A percentile compares a stretch with the other conserved stretches of the same genome.
Evolutionary conservation across 2,888 invertebrate genomes (phyloP).

Genomic region (Empis stercorea): DNA sequence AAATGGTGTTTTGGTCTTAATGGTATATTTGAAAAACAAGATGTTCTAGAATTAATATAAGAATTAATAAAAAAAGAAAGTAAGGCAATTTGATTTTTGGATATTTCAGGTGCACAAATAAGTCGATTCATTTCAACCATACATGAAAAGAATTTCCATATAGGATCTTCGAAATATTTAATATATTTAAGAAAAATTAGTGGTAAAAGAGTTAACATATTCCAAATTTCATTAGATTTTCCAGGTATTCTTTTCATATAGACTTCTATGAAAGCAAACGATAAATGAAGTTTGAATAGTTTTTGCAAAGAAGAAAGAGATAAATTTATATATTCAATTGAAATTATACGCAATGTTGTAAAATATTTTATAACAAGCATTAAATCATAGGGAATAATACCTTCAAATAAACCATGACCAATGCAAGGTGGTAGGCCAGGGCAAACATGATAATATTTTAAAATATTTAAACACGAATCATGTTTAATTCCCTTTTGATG

Average conservation of each 20-base stretch:
- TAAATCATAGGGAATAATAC: conserved; percentile 17
- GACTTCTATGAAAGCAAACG: conserved; percentile 3
- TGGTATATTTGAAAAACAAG: conserved; percentile 7
- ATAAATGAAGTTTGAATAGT: not conserved
- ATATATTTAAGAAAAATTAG: no score
- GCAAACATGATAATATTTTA: conserved; percentile 17
- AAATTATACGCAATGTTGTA: not conserved
- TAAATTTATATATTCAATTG: conserved; percentile 2
- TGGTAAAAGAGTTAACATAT: conserved; percentile 1
- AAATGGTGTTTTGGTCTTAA: conserved; percentile 13
- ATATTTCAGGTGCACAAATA: not conserved
- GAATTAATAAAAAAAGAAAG: not conserved
- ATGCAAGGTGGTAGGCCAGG: conserved; percentile 19
- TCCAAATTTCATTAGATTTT: conserved; percentile 3
- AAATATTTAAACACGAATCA: conserved; percentile 17
- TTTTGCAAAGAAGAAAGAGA: not conserved
- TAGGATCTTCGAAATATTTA: no score
- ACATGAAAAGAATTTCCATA: not conserved
- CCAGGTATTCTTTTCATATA: conserved; percentile 1
- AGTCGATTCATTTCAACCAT: conserved; percentile 3
- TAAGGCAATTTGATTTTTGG: not conserved
- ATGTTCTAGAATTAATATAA: conserved; percentile 4
- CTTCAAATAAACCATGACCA: conserved; percentile 19
- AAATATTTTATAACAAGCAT: conserved; percentile 15
- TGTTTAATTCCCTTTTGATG: conserved; percentile 17